These are phyloP conservation scores for Helicoverpa zea DNA, from an alignment of 1,140 invertebrate species.

Conservation along the genomic window DNA sequence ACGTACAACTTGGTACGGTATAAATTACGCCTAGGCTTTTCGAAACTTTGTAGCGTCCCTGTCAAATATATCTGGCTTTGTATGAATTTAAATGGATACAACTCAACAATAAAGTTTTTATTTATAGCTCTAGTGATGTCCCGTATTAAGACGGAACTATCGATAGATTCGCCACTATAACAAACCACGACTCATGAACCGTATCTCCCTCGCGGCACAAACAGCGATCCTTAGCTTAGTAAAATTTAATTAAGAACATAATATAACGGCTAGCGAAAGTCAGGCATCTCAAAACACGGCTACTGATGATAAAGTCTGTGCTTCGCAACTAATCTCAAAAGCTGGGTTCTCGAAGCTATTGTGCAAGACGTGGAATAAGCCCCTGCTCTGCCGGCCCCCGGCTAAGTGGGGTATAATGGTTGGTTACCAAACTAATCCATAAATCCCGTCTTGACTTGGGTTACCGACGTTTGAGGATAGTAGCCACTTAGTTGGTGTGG, in stretches of 20 bases:
- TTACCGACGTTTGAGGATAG: slow-evolving; percentile 32
- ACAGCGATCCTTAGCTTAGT: slow-evolving; percentile 18
- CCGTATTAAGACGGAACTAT: background rate
- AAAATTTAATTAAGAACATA: slow-evolving; percentile 39
- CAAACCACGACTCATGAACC: slow-evolving; percentile 5
- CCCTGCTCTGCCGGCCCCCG: slow-evolving; percentile 38
- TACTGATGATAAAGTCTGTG: slow-evolving; percentile 46
- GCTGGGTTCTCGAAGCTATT: slow-evolving; percentile 37
- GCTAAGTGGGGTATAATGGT: slow-evolving; percentile 50
- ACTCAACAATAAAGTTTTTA: too few relatives aligned
- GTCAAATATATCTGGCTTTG: too few relatives aligned
- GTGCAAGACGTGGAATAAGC: slow-evolving; percentile 49
- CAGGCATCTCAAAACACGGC: slow-evolving; percentile 28
- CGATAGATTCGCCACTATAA: background rate
- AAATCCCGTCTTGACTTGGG: slow-evolving; percentile 48
- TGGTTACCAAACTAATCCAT: slow-evolving; percentile 49
- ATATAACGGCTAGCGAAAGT: slow-evolving; percentile 24
- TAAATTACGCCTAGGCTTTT: too few relatives aligned
- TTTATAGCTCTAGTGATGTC: background rate
- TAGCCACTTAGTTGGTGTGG: slow-evolving; percentile 13
- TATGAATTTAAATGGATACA: too few relatives aligned
- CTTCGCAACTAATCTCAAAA: slow-evolving; percentile 42
- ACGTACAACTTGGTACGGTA: too few relatives aligned
- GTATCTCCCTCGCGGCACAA: slow-evolving; percentile 10
- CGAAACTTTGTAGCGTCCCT: too few relatives aligned